Conservation (phyloP, 1,140 invertebrate species). For the Epicauta chinensis region DNA sequence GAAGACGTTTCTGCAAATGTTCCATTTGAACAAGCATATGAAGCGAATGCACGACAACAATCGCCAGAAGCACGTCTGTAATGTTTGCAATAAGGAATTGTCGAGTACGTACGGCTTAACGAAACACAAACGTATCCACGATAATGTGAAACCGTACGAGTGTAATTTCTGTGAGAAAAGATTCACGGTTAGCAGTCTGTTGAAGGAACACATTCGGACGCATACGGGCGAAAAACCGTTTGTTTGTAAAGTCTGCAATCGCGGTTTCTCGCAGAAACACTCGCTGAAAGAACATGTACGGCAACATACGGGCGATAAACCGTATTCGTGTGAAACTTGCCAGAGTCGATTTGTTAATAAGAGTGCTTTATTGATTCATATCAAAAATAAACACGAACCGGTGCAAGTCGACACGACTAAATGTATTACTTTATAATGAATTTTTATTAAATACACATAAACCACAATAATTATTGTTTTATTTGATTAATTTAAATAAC, state of each 20-base stretch:
- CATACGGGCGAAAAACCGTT: constrained; percentile 73
- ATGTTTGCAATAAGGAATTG: constrained; percentile 74
- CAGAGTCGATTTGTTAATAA: too few species aligned
- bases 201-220: constrained; percentile 68
- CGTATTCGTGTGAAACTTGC: too few species aligned
- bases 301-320: constrained; percentile 55
- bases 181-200: constrained; percentile 52
- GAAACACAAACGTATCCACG: constrained; percentile 63
- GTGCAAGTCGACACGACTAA: too few species aligned
- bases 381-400: too few species aligned
- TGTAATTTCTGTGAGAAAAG: constrained; percentile 52
- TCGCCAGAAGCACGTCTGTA: constrained; percentile 43
- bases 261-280: constrained; percentile 44
- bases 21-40: not conserved
- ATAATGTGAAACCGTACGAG: constrained; percentile 58
- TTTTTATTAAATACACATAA: too few species aligned
- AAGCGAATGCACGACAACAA: not conserved
- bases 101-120: constrained; percentile 60
- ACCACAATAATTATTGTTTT: too few species aligned
- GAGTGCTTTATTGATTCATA: too few species aligned
- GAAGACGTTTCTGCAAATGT: not conserved
- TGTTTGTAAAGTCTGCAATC: constrained; percentile 58
- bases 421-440: too few species aligned
- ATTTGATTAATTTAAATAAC: too few species aligned
- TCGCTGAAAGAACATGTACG: constrained; percentile 49